These are phyloP conservation scores for Danaus plexippus DNA, from an alignment of 1,140 invertebrate genomes.

Conservation along the genomic window DNA sequence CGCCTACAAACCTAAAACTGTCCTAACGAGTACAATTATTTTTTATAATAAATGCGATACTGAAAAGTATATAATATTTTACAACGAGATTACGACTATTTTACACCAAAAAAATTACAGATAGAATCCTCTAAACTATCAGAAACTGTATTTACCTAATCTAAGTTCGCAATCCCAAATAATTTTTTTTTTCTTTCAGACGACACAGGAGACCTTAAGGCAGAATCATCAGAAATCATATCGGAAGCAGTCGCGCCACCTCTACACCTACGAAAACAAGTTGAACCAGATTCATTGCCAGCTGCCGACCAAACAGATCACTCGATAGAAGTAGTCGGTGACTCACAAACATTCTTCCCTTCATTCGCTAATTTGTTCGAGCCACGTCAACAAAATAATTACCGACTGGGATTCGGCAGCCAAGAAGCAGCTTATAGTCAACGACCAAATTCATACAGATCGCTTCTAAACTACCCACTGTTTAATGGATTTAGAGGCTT, in stretches of 20 bases:
- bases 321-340: slow-evolving; percentile 61
- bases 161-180: neutral
- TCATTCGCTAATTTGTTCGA: slow-evolving; percentile 67
- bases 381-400: slow-evolving; percentile 56
- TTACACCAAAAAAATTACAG: too few species aligned
- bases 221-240: slow-evolving; percentile 64
- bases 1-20: slow-evolving; percentile 25
- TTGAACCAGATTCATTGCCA: slow-evolving; percentile 28
- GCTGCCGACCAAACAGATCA: slow-evolving; percentile 49
- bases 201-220: slow-evolving; percentile 47
- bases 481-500: slow-evolving; percentile 57
- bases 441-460: slow-evolving; percentile 63
- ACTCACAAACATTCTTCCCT: slow-evolving; percentile 66
- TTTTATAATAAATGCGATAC: too few species aligned
- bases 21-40: slow-evolving; percentile 25
- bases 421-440: slow-evolving; percentile 70
- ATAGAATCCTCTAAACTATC: too few species aligned
- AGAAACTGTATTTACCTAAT: neutral
- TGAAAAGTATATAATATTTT: too few species aligned
- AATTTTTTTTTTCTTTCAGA: slow-evolving; percentile 45
- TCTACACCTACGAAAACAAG: slow-evolving; percentile 23
- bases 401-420: slow-evolving; percentile 49
- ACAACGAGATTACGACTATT: too few species aligned
- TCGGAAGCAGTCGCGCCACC: slow-evolving; percentile 54
- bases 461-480: slow-evolving; percentile 63